Base-by-base conservation (phyloP, 1,140 invertebrate species). In the Hylaeus volcanicus region DNA sequence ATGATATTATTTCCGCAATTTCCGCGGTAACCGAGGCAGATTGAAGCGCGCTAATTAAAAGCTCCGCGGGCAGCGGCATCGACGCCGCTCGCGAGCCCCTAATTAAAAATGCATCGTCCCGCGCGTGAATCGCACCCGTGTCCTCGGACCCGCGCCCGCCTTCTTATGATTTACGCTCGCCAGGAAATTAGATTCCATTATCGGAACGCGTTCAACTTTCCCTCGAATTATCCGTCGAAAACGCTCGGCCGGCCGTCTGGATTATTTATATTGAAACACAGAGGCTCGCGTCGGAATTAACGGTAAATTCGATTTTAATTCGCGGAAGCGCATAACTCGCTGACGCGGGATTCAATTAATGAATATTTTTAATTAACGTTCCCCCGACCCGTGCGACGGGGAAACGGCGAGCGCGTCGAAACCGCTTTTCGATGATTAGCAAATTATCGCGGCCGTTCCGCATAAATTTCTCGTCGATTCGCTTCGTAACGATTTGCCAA, bases 41-140 rank as follows among this genome's bases (percentile, higher is more conserved):
- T 63, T 51, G 45, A 63, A 63, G 37, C 45, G n/a, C 14, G 39
- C 48, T 66, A 75, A 75, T 75, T 74, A 74, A 65, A 74, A 43
- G 1, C 60, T 5, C 11, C 61, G 15, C 45, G 9, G 39, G 9
- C 0, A 1, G 8, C 37, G 68, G 37, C 39, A n/a, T 43, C 55
- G 66, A 69, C 26, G 26, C 26, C 26, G 14, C 60, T 55, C n/a
- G n/a, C n/a, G n/a, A n/a, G n/a, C 4, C 15, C 11, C 15, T 65
- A 55, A 74, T 74, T 65, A 74, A 74, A 74, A 65, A 64, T 65
- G 39, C 73, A 65, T 74, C 60, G 48, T 12, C 3, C 1, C 9
- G 5, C 1, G 48, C 66, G 66, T 69, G 66, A 53, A 69, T 53
- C 45, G 14, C n/a, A 9, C 11, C 11, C 45, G 9, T 43, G 12